Evolutionary conservation across 2,797 vertebrate genomes (phyloP), one percentile per base, ranked within the genome.

Genomic region (Tympanoctomys barrerae): DNA sequence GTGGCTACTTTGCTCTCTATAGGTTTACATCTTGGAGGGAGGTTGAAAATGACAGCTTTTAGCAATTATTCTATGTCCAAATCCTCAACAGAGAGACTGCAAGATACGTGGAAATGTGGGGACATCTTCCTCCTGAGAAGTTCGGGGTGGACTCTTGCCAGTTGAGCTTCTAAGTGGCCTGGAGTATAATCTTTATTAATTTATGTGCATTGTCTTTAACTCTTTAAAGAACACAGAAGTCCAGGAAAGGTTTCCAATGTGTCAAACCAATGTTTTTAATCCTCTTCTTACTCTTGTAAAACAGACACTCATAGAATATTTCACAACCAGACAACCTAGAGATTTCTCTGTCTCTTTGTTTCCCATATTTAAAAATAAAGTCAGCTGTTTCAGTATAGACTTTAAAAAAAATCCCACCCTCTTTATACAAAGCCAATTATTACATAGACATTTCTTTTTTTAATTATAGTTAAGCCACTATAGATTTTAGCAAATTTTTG

Each of bases 401-500:
- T 52, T 49, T 7, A 49, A 4, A 61, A 89, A 87, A 57, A 22
- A 14, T 31, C 14, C 46, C 28, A 39, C 54, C 64, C 4, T 52
- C 26, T 18, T 1, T 87, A 1, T 87, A 62, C 75, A 77, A 96
- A 46, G n/a, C 31, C 5, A 75, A 61, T n/a, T 79, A 59, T 49
- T 78, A 78, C 46, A 68, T 70, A 79, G 81, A 33, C 5, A 86
- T 78, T 82, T 94, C 84, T 94, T 57, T 49, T 71, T 71, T 94
- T 33, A 83, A 73, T 75, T 87, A 46, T 42, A 85, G 89, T 75
- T 87, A 42, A 89, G 2, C 57, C 52, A 71, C 77, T 93, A 77
- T 75, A 79, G 88, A 89, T 87, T 94, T 94, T 80, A 81, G 61
- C 28, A 73, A 31, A 33, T 82, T 80, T 96, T 94, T 49, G 10